Percentiles rank a stretch among this genome's conserved stretches.
Conservation (phyloP, 2,888 invertebrate genomes). For the Torymus tubicola region DNA sequence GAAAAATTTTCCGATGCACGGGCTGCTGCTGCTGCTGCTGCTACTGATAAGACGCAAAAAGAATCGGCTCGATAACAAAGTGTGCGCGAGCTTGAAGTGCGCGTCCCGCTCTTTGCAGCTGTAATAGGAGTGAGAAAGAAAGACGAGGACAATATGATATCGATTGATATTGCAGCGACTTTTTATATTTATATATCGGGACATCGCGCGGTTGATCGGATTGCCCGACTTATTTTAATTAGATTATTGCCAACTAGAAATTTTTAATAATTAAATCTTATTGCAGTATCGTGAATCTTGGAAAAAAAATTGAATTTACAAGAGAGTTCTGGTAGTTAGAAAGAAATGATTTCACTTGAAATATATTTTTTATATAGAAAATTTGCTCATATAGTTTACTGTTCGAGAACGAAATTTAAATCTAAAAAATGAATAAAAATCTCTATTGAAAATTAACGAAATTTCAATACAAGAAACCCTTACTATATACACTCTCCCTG, state of each 20-base stretch:
- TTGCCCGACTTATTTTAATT: background rate
- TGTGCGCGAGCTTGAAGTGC: slow-evolving; percentile 23
- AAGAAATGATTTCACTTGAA: no score
- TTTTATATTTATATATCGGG: slow-evolving; percentile 22
- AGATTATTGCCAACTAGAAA: background rate
- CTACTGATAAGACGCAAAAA: slow-evolving; percentile 47
- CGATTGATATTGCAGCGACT: slow-evolving; percentile 35
- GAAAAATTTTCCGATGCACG: slow-evolving; percentile 57
- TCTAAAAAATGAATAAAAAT: no score
- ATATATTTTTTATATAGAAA: no score
- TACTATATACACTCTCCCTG: no score
- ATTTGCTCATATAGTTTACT: no score
- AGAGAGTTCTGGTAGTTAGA: no score
- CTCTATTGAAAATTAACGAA: no score
- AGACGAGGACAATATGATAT: slow-evolving; percentile 52
- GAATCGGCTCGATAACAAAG: slow-evolving; percentile 48
- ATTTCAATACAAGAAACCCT: no score
- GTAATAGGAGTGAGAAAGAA: background rate
- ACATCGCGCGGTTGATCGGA: slow-evolving; percentile 20
- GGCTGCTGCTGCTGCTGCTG: no score
- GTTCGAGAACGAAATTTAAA: no score
- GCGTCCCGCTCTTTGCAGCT: no score
- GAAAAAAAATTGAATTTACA: background rate
- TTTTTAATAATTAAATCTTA: slow-evolving; percentile 12
- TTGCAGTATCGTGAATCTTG: background rate